Base-by-base conservation (phyloP, 2,113 vertebrate genomes). In the Forbesichthys papilliferus region DNA sequence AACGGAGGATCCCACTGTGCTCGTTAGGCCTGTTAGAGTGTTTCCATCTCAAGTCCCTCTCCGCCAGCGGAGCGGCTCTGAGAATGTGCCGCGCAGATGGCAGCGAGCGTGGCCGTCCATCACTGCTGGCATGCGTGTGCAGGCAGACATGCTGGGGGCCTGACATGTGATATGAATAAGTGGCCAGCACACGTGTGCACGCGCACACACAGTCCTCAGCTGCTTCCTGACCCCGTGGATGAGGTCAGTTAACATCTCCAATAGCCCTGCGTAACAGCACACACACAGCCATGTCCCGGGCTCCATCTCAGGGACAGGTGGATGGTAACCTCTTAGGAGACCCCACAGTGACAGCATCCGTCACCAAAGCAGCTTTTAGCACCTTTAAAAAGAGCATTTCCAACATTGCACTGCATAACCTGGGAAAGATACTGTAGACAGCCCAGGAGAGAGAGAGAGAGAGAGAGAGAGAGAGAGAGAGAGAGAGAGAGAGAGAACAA, bases 371-470 rank as follows among this genome's bases (percentile, higher is more conserved):
- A 74, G 87, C 78, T 89, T 88, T 91, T 85, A 91, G 83, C 83
- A 84, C 77, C 55, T 90, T 88, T 86, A 87, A 85, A 88, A 89
- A 85, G 79, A 81, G 72, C 74, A 83, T 83, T 84, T 85, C 74
- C 75, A 77, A 84, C 78, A 84, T 62, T 79, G 64, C 73, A 48
- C 53, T 6, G 4, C 49, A 69, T 54, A 67, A 58, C 80, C 75
- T 75, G 68, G 78, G 54, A 7, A 12, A n/a, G 70, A 27, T 27
- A 27, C 27, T 27, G 27, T 27, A 27, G 27, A 27, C 27, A 27
- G 27, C 27, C 27, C 3, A 27, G 20, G 5, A 54, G 69, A 78
- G 63, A 59, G 66, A 55, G 9, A 9, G 46, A 1, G 11, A 73
- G 60, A 9, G 46, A 47, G 14, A 52, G 66, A 71, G 60, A 48